phyloP scores from a whole-genome alignment of 2,888 invertebrate genomes.

The Pelosia muscerda region DNA sequence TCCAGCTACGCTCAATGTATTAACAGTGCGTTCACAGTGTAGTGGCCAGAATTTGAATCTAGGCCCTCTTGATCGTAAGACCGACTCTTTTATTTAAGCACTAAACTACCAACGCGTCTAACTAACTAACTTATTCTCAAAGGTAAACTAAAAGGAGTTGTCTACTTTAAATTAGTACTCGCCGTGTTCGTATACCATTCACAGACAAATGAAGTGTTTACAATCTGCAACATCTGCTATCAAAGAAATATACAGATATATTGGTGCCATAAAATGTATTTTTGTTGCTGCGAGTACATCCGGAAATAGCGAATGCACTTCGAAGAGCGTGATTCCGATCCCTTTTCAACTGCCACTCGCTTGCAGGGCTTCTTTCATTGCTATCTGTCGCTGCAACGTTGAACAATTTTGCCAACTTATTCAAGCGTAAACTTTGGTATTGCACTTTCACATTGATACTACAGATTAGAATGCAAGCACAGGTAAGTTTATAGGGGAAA shows the following conservation, averaged over 20 bases:
- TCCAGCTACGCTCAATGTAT: too few species aligned
- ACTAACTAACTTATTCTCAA: too few species aligned
- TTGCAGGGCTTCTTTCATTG: slow-evolving; percentile 64
- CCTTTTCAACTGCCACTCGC: slow-evolving; percentile 65
- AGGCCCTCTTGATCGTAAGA: too few species aligned
- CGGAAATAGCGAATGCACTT: slow-evolving; percentile 72
- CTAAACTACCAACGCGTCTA: too few species aligned
- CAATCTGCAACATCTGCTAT: slow-evolving; percentile 40
- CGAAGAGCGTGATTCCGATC: slow-evolving; percentile 65
- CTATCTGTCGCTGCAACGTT: slow-evolving; percentile 62
- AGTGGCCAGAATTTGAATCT: too few species aligned
- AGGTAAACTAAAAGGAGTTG: too few species aligned
- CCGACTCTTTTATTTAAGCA: too few species aligned
- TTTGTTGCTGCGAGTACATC: slow-evolving; percentile 54
- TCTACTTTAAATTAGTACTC: too few species aligned
- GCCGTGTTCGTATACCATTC: too few species aligned
- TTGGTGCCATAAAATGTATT: slow-evolving; percentile 50
- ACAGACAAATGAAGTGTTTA: slow-evolving; percentile 21
- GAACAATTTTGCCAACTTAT: slow-evolving; percentile 70
- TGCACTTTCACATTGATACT: slow-evolving; percentile 31
- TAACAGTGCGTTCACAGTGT: too few species aligned
- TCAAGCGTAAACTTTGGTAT: slow-evolving; percentile 65
- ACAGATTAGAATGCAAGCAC: slow-evolving; percentile 2
- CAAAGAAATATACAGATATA: slow-evolving; percentile 48
- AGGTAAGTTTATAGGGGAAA: not conserved